Base-by-base conservation (phyloP, 2,113 vertebrate species). In the Coracopsis vasa region DNA sequence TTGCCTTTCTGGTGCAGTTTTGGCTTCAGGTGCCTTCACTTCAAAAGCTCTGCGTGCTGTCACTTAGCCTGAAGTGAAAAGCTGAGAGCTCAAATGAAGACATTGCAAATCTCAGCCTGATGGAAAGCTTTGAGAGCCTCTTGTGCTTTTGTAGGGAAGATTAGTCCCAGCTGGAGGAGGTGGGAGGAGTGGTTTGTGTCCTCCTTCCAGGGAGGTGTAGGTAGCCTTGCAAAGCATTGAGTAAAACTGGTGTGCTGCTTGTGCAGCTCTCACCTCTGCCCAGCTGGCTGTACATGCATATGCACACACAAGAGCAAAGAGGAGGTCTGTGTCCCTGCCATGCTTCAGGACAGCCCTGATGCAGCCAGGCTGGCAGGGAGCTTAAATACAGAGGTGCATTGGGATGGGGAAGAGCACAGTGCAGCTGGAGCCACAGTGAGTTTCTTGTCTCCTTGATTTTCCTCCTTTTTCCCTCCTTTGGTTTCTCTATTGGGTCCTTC, bases 41-140 rank as follows among this genome's bases (percentile, higher is more conserved):
- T 94, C 90, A 88, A 91, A 94, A 60, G 65, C 61, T 91, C 89
- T 81, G 31, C 50, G 15, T 28, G 35, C 56, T 58, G 45, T 83
- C 78, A 69, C 33, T 91, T 71, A 64, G 85, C 53, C 64, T 94
- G 82, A 94, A 85, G 64, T 89, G 80, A 82, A 92, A 94, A 96
- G 33, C 72, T 10, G 15, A 47, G 64, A 71, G 72, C 47, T 92
- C 66, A 70, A 17, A 80, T 61, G 70, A 83, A 86, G 74, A 64
- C 14, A 4, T 39, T 51, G 39, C 35, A 77, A 58, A 41, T 73
- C 75, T 83, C 37, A 90, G 37, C n/a, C 41, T 89, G n/a, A 51
- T 80, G 80, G 39, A 90, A 88, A 77, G 24, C 45, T 75, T 83
- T 74, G 41, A 87, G 27, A 80, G 18, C 69, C 41, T 74, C 69